Percentiles rank a stretch among this genome's conserved stretches.
These are phyloP conservation scores for Fukomys damarensis DNA, from an alignment of 2,113 vertebrate genomes.

Conservation along the genomic window DNA sequence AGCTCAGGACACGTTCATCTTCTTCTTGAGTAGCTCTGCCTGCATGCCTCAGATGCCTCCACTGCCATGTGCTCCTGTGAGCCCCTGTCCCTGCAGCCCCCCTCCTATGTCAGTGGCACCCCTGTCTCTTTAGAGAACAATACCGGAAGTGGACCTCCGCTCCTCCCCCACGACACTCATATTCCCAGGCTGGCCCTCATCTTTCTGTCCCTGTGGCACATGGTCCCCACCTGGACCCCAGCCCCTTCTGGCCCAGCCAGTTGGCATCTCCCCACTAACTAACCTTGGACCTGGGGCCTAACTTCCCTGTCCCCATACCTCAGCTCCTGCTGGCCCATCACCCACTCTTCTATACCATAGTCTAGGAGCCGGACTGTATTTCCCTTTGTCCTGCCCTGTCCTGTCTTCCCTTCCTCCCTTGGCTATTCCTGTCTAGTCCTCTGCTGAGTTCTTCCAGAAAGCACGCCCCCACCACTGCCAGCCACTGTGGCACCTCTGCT, in stretches of 20 bases:
- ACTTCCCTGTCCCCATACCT: background rate
- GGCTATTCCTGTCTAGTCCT: too few relatives aligned
- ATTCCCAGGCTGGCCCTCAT: background rate
- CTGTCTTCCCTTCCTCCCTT: too few relatives aligned
- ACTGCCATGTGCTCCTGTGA: background rate
- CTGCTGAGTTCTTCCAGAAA: background rate
- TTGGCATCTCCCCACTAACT: background rate
- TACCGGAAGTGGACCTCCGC: background rate
- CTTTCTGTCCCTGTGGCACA: background rate
- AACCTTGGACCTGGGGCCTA: background rate
- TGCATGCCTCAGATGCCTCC: too few relatives aligned
- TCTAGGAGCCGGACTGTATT: background rate
- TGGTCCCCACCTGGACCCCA: too few relatives aligned
- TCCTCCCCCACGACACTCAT: accelerated
- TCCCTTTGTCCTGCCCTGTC: too few relatives aligned
- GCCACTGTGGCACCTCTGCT: background rate
- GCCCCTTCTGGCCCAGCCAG: background rate
- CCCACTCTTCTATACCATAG: background rate
- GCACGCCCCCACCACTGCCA: too few relatives aligned
- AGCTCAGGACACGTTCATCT: background rate
- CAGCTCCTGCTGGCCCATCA: background rate
- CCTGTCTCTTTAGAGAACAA: background rate
- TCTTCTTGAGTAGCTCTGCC: background rate
- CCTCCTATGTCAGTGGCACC: background rate
- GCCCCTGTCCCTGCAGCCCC: background rate